Conservation (phyloP, 2,888 invertebrate genomes). For the Anorthoa munda region DNA sequence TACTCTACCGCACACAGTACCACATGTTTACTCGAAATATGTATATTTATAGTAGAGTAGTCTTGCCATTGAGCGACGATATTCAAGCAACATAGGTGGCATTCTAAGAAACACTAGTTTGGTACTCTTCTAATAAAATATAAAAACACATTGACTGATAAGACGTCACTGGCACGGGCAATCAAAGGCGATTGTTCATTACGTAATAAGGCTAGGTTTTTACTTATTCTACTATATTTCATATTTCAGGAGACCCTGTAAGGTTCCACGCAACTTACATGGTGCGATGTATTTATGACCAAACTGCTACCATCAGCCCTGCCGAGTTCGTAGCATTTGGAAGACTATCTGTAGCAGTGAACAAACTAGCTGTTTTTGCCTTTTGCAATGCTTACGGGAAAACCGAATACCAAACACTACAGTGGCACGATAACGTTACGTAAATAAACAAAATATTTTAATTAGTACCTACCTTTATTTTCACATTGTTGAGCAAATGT, state of each 20-base stretch:
- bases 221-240: not conserved
- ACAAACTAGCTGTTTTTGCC: conserved; percentile 94
- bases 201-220: no score
- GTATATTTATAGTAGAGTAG: no score
- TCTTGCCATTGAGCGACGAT: no score
- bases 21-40: no score
- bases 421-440: conserved; percentile 89
- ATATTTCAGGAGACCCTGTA: conserved; percentile 94
- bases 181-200: not conserved
- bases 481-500: no score
- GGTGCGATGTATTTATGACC: conserved; percentile 92
- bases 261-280: conserved; percentile 95
- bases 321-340: conserved; percentile 92
- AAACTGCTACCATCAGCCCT: conserved; percentile 85
- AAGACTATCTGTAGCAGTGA: conserved; percentile 94
- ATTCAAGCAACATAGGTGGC: no score
- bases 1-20: no score
- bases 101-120: no score
- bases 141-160: no score
- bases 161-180: not conserved
- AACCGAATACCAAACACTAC: conserved; percentile 91
- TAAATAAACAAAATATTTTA: conserved; percentile 55
- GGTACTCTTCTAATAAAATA: no score
- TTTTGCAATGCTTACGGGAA: conserved; percentile 83
- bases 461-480: not conserved